phyloP scores from a whole-genome alignment of 37 sponge, comb jelly and placozoan species.

The Axinella damicornis region DNA sequence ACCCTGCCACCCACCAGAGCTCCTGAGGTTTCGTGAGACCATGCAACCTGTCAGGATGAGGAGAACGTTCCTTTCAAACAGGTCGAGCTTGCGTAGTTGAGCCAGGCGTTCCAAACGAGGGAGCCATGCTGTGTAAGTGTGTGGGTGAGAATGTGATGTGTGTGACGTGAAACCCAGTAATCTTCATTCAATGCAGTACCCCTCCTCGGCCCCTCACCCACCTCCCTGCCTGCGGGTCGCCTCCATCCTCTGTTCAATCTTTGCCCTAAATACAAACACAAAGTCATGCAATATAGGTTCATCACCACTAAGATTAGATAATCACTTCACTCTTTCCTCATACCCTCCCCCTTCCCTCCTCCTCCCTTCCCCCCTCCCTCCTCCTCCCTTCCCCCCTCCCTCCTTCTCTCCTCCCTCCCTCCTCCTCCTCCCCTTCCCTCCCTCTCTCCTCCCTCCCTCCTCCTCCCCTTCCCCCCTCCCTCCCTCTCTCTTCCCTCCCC shows the following conservation, averaged over 20 bases:
- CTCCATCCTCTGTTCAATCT: slow-evolving; percentile 60
- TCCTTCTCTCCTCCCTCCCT: background rate
- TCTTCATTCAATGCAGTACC: too few relatives aligned
- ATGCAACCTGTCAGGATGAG: slow-evolving; percentile 65
- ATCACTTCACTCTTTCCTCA: background rate
- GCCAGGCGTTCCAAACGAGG: slow-evolving; percentile 76
- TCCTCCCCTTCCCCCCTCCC: background rate
- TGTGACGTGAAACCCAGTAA: background rate
- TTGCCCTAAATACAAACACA: slow-evolving; percentile 23
- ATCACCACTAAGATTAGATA: background rate
- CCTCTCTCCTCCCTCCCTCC: too few relatives aligned
- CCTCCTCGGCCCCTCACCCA: too few relatives aligned
- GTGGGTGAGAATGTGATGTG: background rate
- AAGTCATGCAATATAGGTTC: too few relatives aligned
- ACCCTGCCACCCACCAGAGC: slow-evolving; percentile 24
- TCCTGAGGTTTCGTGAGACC: slow-evolving; percentile 70
- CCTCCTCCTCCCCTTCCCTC: slow-evolving; percentile 10
- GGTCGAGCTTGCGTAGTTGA: slow-evolving; percentile 41
- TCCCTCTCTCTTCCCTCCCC: too few relatives aligned
- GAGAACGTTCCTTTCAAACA: slow-evolving; percentile 76
- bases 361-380: too few relatives aligned
- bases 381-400: background rate
- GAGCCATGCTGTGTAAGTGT: slow-evolving; percentile 41
- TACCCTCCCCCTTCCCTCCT: too few relatives aligned
- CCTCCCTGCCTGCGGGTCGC: slow-evolving; percentile 25